phyloP scores from a whole-genome alignment of 2,113 vertebrate genomes.

The Eupsittula cactorum region DNA sequence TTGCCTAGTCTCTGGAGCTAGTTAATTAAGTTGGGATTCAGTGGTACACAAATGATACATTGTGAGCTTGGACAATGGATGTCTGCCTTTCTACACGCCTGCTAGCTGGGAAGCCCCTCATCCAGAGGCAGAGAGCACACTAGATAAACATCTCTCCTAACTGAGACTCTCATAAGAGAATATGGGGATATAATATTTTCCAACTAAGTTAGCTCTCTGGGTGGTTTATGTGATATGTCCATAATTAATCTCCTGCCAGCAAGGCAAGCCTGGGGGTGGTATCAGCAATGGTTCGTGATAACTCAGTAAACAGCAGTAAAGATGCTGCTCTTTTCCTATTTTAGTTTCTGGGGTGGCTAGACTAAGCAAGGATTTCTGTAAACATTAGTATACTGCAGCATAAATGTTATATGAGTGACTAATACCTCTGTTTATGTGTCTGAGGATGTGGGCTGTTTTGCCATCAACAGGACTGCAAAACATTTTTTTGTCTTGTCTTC shows the following conservation, averaged over 20 bases:
- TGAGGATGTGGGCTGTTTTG: not conserved
- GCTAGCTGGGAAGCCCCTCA: not conserved
- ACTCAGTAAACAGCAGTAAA: not conserved
- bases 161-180: not conserved
- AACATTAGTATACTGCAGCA: not conserved
- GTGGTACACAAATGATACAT: conserved; percentile 55
- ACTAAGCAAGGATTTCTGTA: not conserved
- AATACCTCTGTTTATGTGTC: not conserved
- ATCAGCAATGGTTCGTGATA: not conserved
- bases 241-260: not conserved
- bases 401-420: not conserved
- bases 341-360: not conserved
- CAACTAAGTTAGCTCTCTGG: not conserved
- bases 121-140: not conserved
- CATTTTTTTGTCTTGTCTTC: not conserved
- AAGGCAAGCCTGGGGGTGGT: not conserved
- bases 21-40: conserved; percentile 71
- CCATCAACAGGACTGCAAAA: not conserved
- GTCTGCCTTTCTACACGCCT: not conserved
- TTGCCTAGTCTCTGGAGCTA: conserved; percentile 35
- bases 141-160: not conserved
- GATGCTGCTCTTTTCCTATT: not conserved
- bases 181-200: not conserved
- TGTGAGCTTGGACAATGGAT: conserved; percentile 32
- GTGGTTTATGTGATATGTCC: not conserved